These are phyloP conservation scores for Thalassaphorura encarpata DNA, from an alignment of 1,140 invertebrate genomes.

Conservation along the genomic window DNA sequence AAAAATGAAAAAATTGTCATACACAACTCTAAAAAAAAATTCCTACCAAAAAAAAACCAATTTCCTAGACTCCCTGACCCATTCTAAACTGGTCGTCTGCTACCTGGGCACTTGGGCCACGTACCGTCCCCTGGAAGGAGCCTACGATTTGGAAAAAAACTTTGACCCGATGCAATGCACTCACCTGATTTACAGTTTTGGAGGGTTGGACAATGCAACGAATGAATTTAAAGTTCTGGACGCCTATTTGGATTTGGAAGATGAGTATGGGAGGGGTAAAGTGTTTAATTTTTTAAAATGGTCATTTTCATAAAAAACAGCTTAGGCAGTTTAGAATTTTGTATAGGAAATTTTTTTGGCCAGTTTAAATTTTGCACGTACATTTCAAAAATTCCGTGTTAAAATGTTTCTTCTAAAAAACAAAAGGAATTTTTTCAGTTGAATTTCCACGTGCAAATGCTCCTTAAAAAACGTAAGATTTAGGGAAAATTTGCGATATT, in stretches of 20 bases:
- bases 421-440: too few relatives aligned
- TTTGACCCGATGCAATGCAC: conserved; percentile 71
- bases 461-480: too few relatives aligned
- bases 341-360: too few relatives aligned
- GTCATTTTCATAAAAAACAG: neutral
- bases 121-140: conserved; percentile 53
- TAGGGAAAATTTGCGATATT: too few relatives aligned
- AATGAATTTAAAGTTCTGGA: conserved; percentile 57
- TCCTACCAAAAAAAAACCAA: too few relatives aligned
- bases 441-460: too few relatives aligned
- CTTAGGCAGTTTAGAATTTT: neutral
- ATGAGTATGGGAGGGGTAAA: conserved; percentile 48
- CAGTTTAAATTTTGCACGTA: too few relatives aligned
- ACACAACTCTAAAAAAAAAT: too few relatives aligned
- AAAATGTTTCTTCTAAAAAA: too few relatives aligned
- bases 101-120: conserved; percentile 68
- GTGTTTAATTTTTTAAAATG: neutral
- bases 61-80: conserved; percentile 33
- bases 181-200: conserved; percentile 79
- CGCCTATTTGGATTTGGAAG: conserved; percentile 59
- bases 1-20: too few relatives aligned
- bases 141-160: conserved; percentile 36
- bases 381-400: too few relatives aligned
- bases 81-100: conserved; percentile 60
- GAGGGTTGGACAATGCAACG: conserved; percentile 55